Percentiles rank a stretch among this genome's conserved stretches.
These are phyloP conservation scores for Hipposideros armiger DNA, from an alignment of 2,113 vertebrate genomes.

Conservation along the genomic window DNA sequence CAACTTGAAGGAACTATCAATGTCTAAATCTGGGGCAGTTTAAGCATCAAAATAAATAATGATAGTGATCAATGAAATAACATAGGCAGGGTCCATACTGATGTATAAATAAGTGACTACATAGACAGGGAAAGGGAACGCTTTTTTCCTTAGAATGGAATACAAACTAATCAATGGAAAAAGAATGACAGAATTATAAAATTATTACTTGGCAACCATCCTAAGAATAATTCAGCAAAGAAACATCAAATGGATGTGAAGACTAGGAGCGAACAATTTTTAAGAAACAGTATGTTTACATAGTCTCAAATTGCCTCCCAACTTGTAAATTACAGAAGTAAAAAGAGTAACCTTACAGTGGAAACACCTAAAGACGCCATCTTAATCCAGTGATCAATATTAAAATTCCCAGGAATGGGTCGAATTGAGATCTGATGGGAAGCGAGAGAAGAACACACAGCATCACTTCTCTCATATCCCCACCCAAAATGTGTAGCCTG, in stretches of 20 bases:
- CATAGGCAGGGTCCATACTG: neutral
- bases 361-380: neutral
- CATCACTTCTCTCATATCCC: neutral
- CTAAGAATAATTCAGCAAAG: neutral
- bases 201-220: neutral
- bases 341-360: neutral
- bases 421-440: neutral
- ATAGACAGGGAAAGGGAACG: neutral
- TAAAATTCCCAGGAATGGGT: too few species aligned
- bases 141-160: neutral
- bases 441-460: neutral
- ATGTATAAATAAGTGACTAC: neutral
- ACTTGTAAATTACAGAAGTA: neutral
- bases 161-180: constrained; percentile 1
- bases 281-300: neutral
- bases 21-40: neutral
- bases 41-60: neutral
- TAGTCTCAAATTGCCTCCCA: neutral
- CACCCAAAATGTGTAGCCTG: neutral
- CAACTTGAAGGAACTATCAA: neutral
- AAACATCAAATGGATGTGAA: neutral
- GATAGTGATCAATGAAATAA: neutral
- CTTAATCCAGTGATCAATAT: neutral
- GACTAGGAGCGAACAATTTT: neutral
- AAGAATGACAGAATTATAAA: neutral